A percentile compares a stretch with the other conserved stretches of the same genome.
phyloP scores from a whole-genome alignment of 2,888 invertebrate genomes.

The Cantharis lateralis region DNA sequence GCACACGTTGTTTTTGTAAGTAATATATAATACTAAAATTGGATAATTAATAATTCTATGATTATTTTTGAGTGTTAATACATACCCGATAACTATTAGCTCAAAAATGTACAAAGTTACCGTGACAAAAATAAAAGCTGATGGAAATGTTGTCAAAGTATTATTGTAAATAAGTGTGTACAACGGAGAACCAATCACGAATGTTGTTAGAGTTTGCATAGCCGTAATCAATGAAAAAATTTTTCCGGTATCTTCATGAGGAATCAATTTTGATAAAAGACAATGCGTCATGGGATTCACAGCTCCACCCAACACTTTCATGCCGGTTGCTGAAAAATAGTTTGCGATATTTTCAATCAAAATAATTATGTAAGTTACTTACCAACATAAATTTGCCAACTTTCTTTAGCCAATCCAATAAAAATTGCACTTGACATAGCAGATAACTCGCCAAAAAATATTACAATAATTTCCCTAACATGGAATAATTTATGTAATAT shows the following conservation, averaged over 20 bases:
- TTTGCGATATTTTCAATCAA: background rate
- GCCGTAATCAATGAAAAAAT: slow-evolving; percentile 72
- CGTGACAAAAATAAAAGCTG: slow-evolving; percentile 63
- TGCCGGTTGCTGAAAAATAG: slow-evolving; percentile 52
- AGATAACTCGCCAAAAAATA: slow-evolving; percentile 52
- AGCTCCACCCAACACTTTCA: slow-evolving; percentile 60
- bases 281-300: slow-evolving; percentile 64
- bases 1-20: background rate
- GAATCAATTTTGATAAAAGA: slow-evolving; percentile 64
- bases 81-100: slow-evolving; percentile 60
- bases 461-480: slow-evolving; percentile 55
- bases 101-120: slow-evolving; percentile 56
- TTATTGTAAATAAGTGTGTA: slow-evolving; percentile 67
- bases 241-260: slow-evolving; percentile 63
- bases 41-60: background rate
- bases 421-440: slow-evolving; percentile 26
- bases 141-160: slow-evolving; percentile 63
- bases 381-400: slow-evolving; percentile 63
- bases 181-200: slow-evolving; percentile 62
- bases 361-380: slow-evolving; percentile 30
- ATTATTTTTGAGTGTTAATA: slow-evolving; percentile 28
- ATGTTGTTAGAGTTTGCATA: slow-evolving; percentile 66
- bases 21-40: background rate
- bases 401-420: slow-evolving; percentile 53
- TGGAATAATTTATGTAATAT: slow-evolving; percentile 60